These are phyloP conservation scores for Capreolus pygargus DNA, from an alignment of 2,113 vertebrate genomes.

Conservation along the genomic window DNA sequence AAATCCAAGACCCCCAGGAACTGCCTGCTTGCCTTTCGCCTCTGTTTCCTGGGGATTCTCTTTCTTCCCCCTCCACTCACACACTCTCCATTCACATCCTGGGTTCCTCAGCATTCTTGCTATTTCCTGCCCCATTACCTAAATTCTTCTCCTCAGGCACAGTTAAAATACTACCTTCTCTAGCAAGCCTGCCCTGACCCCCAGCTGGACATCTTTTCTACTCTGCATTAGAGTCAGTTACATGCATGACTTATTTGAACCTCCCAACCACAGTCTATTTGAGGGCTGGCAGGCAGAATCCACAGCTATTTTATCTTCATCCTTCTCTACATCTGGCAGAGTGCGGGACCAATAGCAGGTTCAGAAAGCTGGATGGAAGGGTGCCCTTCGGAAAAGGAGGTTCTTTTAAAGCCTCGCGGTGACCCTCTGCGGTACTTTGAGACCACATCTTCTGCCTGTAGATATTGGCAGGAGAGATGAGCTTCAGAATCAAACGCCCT, in stretches of 20 bases:
- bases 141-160: neutral
- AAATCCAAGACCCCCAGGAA: neutral
- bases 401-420: neutral
- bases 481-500: neutral
- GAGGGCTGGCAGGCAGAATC: neutral
- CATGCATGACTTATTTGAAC: neutral
- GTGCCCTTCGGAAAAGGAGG: neutral
- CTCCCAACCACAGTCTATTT: neutral
- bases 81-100: neutral
- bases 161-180: neutral
- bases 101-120: neutral
- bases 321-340: neutral
- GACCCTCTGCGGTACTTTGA: neutral
- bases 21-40: neutral
- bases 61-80: neutral
- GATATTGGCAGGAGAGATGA: fast-evolving
- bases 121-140: neutral
- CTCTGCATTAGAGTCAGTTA: no score
- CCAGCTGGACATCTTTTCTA: neutral
- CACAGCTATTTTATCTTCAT: neutral
- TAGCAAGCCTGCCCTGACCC: neutral
- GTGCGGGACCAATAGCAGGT: neutral
- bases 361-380: neutral
- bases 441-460: neutral
- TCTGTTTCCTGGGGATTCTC: neutral